These are phyloP conservation scores for Catharus bicknelli DNA, from an alignment of 2,113 vertebrate species.

Conservation along the genomic window DNA sequence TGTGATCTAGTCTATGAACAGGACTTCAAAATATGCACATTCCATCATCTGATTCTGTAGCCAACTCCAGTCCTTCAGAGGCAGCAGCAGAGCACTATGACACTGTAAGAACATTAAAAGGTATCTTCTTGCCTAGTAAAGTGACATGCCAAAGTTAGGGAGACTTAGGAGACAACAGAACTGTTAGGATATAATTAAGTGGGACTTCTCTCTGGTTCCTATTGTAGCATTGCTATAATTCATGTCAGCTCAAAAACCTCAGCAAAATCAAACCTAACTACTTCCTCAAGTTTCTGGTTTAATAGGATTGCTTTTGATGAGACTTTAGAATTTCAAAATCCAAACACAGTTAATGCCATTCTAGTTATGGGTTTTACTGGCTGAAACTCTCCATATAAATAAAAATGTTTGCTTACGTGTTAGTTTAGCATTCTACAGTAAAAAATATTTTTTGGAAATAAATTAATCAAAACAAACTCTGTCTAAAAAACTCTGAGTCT, in stretches of 20 bases:
- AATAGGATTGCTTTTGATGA: background rate
- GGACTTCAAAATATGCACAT: background rate
- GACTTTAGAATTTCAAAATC: background rate
- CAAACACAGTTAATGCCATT: background rate
- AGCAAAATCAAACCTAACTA: background rate
- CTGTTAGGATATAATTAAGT: background rate
- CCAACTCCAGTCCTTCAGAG: background rate
- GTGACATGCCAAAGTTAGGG: background rate
- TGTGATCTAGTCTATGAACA: background rate
- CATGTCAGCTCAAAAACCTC: background rate
- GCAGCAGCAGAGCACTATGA: background rate
- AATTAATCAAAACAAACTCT: constrained; percentile 30
- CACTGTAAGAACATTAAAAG: background rate
- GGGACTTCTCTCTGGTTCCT: background rate
- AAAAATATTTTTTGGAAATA: constrained; percentile 14
- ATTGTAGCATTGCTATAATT: background rate
- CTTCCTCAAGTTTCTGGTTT: background rate
- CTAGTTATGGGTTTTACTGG: background rate
- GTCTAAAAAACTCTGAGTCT: background rate
- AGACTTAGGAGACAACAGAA: background rate
- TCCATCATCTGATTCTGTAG: background rate
- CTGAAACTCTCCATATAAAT: background rate
- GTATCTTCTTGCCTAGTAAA: background rate
- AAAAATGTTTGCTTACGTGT: background rate
- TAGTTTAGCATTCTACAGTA: constrained; percentile 6